Evolutionary conservation across 2,797 vertebrate species (phyloP).

Genomic region (Halcyon badia): DNA sequence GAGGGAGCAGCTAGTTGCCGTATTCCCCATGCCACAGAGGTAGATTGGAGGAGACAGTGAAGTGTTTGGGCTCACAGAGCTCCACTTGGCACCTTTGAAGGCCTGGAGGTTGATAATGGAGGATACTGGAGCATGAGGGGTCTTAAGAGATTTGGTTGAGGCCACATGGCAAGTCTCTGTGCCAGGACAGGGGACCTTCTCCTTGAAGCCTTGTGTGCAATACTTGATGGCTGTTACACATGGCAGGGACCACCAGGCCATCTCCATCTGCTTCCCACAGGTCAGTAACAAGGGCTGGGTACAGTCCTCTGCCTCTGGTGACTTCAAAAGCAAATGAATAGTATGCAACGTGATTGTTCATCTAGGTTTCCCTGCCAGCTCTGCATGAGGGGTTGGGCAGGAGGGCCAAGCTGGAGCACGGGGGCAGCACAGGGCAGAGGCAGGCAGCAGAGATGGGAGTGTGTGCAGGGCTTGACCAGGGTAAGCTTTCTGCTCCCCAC

Average conservation of each 20-base stretch:
- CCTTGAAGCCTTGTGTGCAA: not conserved
- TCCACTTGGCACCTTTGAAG: not conserved
- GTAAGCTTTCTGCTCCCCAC: not conserved
- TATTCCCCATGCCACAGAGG: not conserved
- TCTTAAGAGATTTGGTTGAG: not conserved
- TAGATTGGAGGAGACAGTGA: not conserved
- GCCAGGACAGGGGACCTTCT: not conserved
- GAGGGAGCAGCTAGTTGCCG: not conserved
- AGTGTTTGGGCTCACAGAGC: not conserved
- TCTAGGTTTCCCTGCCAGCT: accelerated
- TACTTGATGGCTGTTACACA: not conserved
- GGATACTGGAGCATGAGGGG: not conserved
- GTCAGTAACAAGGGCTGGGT: not conserved
- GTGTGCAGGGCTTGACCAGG: not conserved
- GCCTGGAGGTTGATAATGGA: not conserved
- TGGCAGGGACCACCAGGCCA: not conserved
- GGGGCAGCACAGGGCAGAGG: accelerated
- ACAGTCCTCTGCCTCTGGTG: not conserved
- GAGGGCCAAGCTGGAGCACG: accelerated
- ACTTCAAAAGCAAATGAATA: not conserved
- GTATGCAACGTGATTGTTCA: accelerated
- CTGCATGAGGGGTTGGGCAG: accelerated
- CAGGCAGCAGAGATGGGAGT: not conserved
- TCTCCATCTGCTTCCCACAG: not conserved
- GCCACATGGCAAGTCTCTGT: not conserved